phyloP scores from a whole-genome alignment of 2,797 vertebrate species.

The Lepus townsendii region DNA sequence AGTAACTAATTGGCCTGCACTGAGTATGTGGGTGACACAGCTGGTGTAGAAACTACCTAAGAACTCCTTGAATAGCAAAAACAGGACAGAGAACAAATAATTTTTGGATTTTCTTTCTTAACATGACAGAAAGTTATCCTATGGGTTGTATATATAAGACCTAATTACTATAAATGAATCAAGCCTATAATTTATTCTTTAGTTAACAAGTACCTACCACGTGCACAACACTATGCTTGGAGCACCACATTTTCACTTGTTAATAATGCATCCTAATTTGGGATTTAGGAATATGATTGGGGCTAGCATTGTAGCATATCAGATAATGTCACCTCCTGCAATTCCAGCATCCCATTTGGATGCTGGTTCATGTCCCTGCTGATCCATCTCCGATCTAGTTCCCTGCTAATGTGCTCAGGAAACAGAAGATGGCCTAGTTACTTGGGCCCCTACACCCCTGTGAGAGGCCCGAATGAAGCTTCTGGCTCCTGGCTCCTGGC shows the following conservation, averaged over 20 bases:
- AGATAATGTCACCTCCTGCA: too few species aligned
- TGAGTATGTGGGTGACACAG: slow-evolving; percentile 76
- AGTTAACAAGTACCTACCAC: neutral
- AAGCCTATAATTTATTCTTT: slow-evolving; percentile 39
- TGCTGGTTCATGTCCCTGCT: too few species aligned
- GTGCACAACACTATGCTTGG: neutral
- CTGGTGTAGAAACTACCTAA: slow-evolving; percentile 72
- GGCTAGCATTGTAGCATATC: too few species aligned
- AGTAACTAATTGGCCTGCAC: slow-evolving; percentile 79
- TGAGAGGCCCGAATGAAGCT: too few species aligned
- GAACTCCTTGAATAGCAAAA: slow-evolving; percentile 71
- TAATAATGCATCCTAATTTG: neutral
- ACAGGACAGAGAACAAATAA: slow-evolving; percentile 61
- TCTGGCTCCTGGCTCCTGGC: too few species aligned
- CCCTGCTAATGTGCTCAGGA: too few species aligned
- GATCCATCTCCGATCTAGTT: too few species aligned
- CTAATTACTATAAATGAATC: slow-evolving; percentile 53
- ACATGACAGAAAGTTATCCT: slow-evolving; percentile 52
- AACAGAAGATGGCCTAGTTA: too few species aligned
- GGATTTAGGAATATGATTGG: neutral
- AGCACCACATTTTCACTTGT: slow-evolving; percentile 22
- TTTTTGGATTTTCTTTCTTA: slow-evolving; percentile 60
- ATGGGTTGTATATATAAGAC: neutral
- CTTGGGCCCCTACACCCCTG: too few species aligned
- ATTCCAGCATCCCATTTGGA: too few species aligned